These are phyloP conservation scores for Dendrophyllia cribrosa DNA, from an alignment of 64 coral and sea anemone genomes.

Conservation along the genomic window DNA sequence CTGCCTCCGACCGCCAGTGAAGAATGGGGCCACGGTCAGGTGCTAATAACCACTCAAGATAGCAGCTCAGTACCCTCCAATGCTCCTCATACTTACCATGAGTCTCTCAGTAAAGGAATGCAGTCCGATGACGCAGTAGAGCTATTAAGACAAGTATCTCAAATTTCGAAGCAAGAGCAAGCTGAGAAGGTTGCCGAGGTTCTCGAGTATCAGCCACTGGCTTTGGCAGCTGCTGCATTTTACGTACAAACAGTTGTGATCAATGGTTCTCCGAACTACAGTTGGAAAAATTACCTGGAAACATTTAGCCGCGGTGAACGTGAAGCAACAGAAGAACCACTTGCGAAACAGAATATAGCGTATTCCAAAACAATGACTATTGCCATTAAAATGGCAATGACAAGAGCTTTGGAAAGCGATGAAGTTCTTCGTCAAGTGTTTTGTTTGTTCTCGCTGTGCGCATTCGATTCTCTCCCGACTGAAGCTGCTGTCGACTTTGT, in stretches of 20 bases:
- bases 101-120: constrained; percentile 59
- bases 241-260: constrained; percentile 43
- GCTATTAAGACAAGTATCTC: constrained; percentile 33
- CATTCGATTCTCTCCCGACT: constrained; percentile 50
- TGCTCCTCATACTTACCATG: constrained; percentile 26
- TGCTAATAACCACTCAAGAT: constrained; percentile 56
- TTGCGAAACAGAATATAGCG: constrained; percentile 14
- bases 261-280: not conserved
- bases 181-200: constrained; percentile 26
- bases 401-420: constrained; percentile 10
- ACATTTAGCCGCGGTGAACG: constrained; percentile 42
- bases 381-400: constrained; percentile 52
- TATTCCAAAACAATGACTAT: constrained; percentile 61
- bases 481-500: constrained; percentile 52
- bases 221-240: constrained; percentile 61
- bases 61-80: not conserved
- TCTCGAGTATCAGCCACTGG: constrained; percentile 68
- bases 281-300: constrained; percentile 50
- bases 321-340: constrained; percentile 36
- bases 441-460: constrained; percentile 41
- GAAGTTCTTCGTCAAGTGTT: constrained; percentile 43
- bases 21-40: constrained; percentile 18
- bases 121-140: constrained; percentile 35
- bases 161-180: constrained; percentile 21
- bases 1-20: constrained; percentile 11